These are phyloP conservation scores for Enteromius afrohamiltoni DNA, from an alignment of 2,797 vertebrate species.

Conservation along the genomic window DNA sequence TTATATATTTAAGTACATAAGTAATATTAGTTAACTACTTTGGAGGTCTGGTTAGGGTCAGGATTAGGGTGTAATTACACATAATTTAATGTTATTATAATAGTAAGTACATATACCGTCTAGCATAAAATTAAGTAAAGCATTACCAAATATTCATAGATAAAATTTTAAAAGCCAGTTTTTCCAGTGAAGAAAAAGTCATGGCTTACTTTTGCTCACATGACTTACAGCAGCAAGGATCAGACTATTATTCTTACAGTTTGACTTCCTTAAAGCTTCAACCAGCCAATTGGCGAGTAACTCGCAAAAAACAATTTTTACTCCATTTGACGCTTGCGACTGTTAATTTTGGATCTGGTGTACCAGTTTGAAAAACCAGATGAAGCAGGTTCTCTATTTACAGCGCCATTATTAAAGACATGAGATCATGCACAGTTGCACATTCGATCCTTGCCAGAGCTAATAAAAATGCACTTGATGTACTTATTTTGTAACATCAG, in stretches of 20 bases:
- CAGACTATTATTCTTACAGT: conserved; percentile 12
- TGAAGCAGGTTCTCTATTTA: conserved; percentile 50
- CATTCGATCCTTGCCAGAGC: conserved; percentile 50
- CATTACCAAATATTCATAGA: too few species aligned
- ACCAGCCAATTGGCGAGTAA: not conserved
- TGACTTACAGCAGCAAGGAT: conserved; percentile 8
- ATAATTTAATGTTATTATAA: too few species aligned
- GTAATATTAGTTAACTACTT: too few species aligned
- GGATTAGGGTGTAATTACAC: too few species aligned
- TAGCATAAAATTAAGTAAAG: too few species aligned
- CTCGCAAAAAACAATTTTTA: conserved; percentile 1
- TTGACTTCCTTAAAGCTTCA: not conserved
- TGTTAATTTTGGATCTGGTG: conserved; percentile 18
- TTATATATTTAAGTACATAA: too few species aligned
- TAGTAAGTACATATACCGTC: too few species aligned
- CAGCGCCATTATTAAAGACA: conserved; percentile 38
- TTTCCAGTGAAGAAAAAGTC: not conserved
- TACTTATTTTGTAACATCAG: conserved; percentile 51
- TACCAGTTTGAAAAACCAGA: conserved; percentile 27
- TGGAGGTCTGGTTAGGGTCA: too few species aligned
- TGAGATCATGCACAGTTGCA: conserved; percentile 55
- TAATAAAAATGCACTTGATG: conserved; percentile 48
- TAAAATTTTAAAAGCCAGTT: not conserved
- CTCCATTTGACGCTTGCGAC: not conserved
- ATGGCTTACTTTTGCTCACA: not conserved